These are phyloP conservation scores for Tricholauxania praeusta DNA, from an alignment of 2,888 invertebrate species.

Conservation along the genomic window DNA sequence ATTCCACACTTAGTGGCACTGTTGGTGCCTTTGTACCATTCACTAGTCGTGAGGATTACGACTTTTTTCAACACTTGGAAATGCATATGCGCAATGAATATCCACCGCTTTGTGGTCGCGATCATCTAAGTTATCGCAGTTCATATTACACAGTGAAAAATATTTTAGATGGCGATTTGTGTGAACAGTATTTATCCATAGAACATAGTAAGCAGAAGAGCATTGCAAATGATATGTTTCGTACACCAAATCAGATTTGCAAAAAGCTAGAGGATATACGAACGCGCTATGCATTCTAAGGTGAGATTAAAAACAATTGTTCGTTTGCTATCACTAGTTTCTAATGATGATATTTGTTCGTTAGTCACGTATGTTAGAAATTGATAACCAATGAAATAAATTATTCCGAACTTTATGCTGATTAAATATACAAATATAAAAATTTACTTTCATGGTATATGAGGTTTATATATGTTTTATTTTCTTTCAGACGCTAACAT, in stretches of 20 bases:
- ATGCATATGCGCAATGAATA: constrained; percentile 99
- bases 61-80: constrained; percentile 98
- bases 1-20: constrained; percentile 94
- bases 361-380: constrained; percentile 46
- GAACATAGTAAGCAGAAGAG: constrained; percentile 94
- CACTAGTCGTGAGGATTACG: constrained; percentile 96
- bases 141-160: constrained; percentile 95
- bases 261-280: constrained; percentile 99
- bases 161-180: constrained; percentile 98
- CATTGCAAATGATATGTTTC: constrained; percentile 93
- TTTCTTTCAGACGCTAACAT: background rate
- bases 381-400: constrained; percentile 42
- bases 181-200: constrained; percentile 98
- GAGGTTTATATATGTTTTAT: constrained; percentile 2
- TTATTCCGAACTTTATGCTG: constrained; percentile 38
- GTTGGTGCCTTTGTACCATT: constrained; percentile 95
- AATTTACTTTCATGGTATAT: background rate
- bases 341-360: constrained; percentile 43
- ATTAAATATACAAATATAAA: constrained; percentile 6
- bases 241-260: constrained; percentile 96
- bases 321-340: constrained; percentile 6
- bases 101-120: constrained; percentile 95
- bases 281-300: constrained; percentile 97
- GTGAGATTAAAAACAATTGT: constrained; percentile 26
- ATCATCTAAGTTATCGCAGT: constrained; percentile 96